These are phyloP conservation scores for Turnix velox DNA, from an alignment of 2,113 vertebrate species.

Conservation along the genomic window DNA sequence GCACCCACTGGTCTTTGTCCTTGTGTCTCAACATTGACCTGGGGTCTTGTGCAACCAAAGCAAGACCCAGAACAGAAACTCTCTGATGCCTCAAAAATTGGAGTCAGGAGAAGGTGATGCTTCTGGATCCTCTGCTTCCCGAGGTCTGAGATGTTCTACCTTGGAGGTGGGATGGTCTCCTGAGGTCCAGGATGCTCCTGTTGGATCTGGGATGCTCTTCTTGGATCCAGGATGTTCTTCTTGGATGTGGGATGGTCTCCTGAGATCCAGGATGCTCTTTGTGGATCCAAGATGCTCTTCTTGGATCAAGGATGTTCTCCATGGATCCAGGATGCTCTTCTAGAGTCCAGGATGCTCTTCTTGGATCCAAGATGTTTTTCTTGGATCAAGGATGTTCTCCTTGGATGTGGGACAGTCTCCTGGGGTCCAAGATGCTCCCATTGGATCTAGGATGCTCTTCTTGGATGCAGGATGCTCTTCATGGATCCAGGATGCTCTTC, in stretches of 20 bases:
- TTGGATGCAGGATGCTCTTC: background rate
- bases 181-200: background rate
- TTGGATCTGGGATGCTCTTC: background rate
- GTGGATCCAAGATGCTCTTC: fast-evolving
- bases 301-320: background rate
- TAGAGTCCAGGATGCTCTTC: background rate
- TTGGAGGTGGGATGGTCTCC: background rate
- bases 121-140: fast-evolving
- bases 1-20: background rate
- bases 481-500: background rate
- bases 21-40: background rate
- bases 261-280: background rate
- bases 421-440: background rate
- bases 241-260: background rate
- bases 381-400: background rate
- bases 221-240: background rate
- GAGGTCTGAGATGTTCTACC: background rate
- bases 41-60: background rate
- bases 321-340: background rate
- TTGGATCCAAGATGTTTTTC: background rate
- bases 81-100: background rate
- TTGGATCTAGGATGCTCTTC: background rate
- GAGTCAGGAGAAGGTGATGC: background rate
- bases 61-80: background rate
- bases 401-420: background rate